These are phyloP conservation scores for Oenanthe oenanthe DNA, from an alignment of 2,113 vertebrate species.

Conservation along the genomic window DNA sequence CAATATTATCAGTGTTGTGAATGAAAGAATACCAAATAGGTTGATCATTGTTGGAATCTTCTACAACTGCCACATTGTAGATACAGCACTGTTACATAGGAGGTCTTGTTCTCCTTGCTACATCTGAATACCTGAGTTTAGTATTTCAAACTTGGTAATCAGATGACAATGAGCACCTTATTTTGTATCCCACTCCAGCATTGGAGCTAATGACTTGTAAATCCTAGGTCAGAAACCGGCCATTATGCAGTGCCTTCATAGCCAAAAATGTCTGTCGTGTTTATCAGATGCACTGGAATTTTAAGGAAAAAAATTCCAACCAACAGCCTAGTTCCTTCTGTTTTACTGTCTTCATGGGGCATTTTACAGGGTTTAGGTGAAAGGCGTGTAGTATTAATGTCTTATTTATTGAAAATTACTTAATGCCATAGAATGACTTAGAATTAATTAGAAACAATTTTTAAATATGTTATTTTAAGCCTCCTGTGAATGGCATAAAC, in stretches of 20 bases:
- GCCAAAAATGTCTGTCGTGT: constrained; percentile 6
- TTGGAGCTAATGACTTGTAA: constrained; percentile 64
- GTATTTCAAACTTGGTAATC: constrained; percentile 71
- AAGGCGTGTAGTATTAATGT: neutral
- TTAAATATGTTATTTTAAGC: neutral
- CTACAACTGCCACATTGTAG: constrained; percentile 45
- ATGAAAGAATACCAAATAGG: constrained; percentile 20
- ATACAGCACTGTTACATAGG: constrained; percentile 39
- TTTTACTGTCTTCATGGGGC: neutral
- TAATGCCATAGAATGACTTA: neutral
- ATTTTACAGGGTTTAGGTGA: neutral
- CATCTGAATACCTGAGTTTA: constrained; percentile 67
- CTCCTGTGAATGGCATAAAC: neutral
- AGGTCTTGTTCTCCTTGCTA: constrained; percentile 53
- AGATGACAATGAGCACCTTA: constrained; percentile 68
- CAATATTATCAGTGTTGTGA: neutral
- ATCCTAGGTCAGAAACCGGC: constrained; percentile 29
- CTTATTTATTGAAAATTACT: neutral
- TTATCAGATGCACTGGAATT: neutral
- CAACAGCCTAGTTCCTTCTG: neutral
- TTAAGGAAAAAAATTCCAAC: neutral
- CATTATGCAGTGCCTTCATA: constrained; percentile 18
- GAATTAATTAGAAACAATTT: neutral
- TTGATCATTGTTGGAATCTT: constrained; percentile 55
- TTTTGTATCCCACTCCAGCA: constrained; percentile 40